Conservation (phyloP, 2,888 invertebrate species). For the Serrognathus titanus region DNA sequence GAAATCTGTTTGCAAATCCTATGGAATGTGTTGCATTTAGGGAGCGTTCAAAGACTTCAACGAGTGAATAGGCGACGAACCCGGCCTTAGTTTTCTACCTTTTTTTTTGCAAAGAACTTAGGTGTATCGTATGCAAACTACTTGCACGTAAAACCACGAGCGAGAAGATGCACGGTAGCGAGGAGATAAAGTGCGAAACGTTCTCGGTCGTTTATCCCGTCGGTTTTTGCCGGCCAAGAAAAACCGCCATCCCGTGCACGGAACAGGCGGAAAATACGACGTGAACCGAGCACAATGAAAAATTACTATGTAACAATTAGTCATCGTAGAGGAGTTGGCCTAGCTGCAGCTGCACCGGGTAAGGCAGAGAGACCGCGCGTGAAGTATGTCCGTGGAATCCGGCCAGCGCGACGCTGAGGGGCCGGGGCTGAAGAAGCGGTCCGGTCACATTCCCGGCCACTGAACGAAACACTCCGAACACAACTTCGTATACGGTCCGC, state of each 20-base stretch:
- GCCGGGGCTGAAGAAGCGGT: slow-evolving; percentile 36
- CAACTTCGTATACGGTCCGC: slow-evolving; percentile 22
- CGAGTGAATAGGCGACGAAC: too few species aligned
- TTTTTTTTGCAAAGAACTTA: too few species aligned
- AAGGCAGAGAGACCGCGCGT: slow-evolving; percentile 27
- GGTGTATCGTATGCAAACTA: too few species aligned
- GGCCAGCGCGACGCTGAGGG: slow-evolving; percentile 31
- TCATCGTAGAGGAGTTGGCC: slow-evolving; percentile 16
- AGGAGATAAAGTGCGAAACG: too few species aligned
- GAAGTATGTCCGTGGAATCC: slow-evolving; percentile 36
- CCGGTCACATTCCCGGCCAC: slow-evolving; percentile 37
- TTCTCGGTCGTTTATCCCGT: too few species aligned
- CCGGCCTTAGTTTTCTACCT: too few species aligned
- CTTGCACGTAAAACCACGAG: too few species aligned
- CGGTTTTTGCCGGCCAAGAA: too few species aligned
- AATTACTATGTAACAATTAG: slow-evolving; percentile 19
- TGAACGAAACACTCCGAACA: slow-evolving; percentile 30
- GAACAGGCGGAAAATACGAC: neutral
- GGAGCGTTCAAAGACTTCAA: too few species aligned
- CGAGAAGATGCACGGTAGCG: too few species aligned
- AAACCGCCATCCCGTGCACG: neutral
- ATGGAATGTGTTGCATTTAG: too few species aligned
- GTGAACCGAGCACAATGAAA: slow-evolving; percentile 5
- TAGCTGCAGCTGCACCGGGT: slow-evolving; percentile 26
- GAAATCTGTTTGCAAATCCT: too few species aligned